These are phyloP conservation scores for Drosophila pachea DNA, from an alignment of 1,140 invertebrate species.

Conservation along the genomic window DNA sequence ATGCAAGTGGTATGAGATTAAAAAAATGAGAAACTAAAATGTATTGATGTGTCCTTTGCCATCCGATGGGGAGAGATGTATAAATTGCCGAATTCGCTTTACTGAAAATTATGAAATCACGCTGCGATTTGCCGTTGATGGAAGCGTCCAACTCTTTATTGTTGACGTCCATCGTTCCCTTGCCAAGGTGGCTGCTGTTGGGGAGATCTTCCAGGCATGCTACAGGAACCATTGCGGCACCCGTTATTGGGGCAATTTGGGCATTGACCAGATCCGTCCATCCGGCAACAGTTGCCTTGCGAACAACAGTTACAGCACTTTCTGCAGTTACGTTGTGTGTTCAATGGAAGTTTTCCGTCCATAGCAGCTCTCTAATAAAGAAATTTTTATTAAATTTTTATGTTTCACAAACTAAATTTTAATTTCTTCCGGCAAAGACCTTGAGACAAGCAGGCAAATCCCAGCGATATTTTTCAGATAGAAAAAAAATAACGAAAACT, in stretches of 20 bases:
- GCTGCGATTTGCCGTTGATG: constrained; percentile 16
- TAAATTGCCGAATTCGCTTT: background rate
- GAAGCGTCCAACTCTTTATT: constrained; percentile 29
- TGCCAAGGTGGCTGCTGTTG: constrained; percentile 21
- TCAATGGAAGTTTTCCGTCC: constrained; percentile 32
- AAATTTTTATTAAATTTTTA: background rate
- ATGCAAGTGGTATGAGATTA: too few species aligned
- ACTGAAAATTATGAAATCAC: constrained; percentile 10
- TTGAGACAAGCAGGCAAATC: constrained; percentile 21
- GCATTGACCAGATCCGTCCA: background rate
- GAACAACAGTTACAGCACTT: constrained; percentile 30
- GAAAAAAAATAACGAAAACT: background rate
- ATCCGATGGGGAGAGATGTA: constrained; percentile 2
- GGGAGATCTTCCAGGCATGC: background rate
- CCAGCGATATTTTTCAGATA: constrained; percentile 13
- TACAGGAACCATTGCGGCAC: constrained; percentile 43
- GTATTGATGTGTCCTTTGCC: background rate
- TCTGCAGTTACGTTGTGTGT: background rate
- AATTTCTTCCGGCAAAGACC: background rate
- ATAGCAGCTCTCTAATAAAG: constrained; percentile 18
- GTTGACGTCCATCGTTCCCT: constrained; percentile 30
- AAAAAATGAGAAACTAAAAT: too few species aligned
- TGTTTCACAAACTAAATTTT: background rate
- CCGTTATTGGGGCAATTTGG: constrained; percentile 16
- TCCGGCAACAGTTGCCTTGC: constrained; percentile 31